Evolutionary conservation across 2,113 vertebrate species (phyloP), one percentile per base, ranked within the genome.

Genomic region (Daubentonia madagascariensis): DNA sequence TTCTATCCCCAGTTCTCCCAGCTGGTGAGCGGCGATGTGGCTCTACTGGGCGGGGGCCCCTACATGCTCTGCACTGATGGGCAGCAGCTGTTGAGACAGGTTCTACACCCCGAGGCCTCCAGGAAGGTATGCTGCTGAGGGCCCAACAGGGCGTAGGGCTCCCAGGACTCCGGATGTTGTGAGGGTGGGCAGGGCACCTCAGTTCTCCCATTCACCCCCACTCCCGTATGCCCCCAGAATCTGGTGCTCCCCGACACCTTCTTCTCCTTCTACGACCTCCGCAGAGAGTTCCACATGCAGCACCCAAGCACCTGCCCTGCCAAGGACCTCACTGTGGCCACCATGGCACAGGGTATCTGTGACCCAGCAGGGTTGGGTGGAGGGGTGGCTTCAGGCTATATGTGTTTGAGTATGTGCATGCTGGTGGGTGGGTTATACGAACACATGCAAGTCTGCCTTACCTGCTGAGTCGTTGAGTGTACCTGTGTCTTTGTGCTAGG

Each of bases 301-400:
- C 99, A 99, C 89, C 99, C 99, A 32, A 99, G 98, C 48, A 98
- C 98, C 73, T 98, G 98, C 95, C 76, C 99, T 4, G 98, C 98
- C 93, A 99, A 99, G 96, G 99, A 99, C 95, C 99, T 99, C 96
- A 99, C 99, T 1, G 98, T 99, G 87, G 88, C 99, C 94, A 99
- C 99, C 85, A 99, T 99, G 99, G 98, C 99, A 96, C 99, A 99
- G 97, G 99, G 99, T 99, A 99, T 99, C 99, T 98, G 99, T 89
- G 72, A 91, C 37, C 54, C 59, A 70, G 54, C 57, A 59, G 90
- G 81, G 61, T 89, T 80, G 70, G 84, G 79, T 67, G 45, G 92
- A 95, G 52, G 92, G 96, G 73, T 3, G 6, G 45, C 48, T 54
- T 1, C 8, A n/a, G 76, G 78, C 85, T 65, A 0, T 52, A 1